Base-by-base conservation (phyloP, 2,888 invertebrate species). In the Apotomis betuletana region DNA sequence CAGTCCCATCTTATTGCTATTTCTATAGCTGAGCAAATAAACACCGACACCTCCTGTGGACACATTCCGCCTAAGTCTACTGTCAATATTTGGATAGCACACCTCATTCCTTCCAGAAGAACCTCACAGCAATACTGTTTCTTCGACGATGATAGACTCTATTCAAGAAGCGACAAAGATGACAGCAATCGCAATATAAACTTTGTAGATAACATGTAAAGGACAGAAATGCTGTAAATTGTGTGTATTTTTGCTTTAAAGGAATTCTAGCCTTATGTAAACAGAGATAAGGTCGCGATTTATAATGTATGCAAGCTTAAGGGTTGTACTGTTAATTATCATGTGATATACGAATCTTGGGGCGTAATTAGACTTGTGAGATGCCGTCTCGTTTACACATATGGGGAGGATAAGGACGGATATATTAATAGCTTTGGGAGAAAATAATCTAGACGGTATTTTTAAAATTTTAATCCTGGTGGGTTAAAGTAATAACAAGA, bases 21-120 rank as follows among this genome's bases (percentile, higher is more conserved):
- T 73, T 69, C 75, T 75, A 75, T 75, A 60, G 73, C 73, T 68
- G 12, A 12, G 54, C 70, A 75, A 75, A 75, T 68, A 75, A 71
- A 71, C 69, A 74, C 15, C 67, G 41, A 70, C 74, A 70, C 70
- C 70, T 74, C 54, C 46, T 49, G 63, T 63, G 46, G 72, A 72
- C 67, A 72, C 72, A 72, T 72, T 72, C 63, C 70, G 52, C 55
- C 55, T 70, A 72, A 72, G 72, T 72, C 72, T 44, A 63, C 68
- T 72, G 72, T 72, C 72, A 72, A 72, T 72, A 72, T 72, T 72
- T 36, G 72, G 67, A 58, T 59, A 72, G 67, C 36, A 68, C 72
- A 72, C 72, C 72, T 68, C 72, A 68, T 72, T 72, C 71, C 67
- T 71, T 71, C 52, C 59, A 68, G 68, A 65, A 70, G 36, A 54